Evolutionary conservation across 2,113 vertebrate species (phyloP).

Genomic region (Stictonetta naevosa): DNA sequence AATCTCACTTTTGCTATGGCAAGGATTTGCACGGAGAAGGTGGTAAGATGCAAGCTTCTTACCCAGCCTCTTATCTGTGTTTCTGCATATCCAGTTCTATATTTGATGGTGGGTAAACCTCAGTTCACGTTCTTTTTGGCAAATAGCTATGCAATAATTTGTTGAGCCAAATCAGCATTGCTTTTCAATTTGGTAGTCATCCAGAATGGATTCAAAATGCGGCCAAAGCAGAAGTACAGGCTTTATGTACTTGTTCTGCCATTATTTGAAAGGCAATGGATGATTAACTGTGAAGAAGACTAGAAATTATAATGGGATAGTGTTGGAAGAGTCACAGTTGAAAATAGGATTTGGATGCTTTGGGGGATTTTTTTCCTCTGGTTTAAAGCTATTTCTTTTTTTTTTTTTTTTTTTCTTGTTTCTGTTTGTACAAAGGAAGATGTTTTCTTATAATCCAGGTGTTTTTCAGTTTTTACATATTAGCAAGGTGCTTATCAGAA

Average conservation of each 20-base stretch:
- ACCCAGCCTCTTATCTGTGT: not conserved
- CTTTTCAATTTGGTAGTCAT: not conserved
- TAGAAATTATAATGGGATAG: not conserved
- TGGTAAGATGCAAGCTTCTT: not conserved
- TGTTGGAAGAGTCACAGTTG: not conserved
- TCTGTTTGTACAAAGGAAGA: not conserved
- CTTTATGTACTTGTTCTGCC: not conserved
- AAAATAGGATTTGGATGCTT: not conserved
- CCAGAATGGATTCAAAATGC: not conserved
- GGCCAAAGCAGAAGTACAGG: not conserved
- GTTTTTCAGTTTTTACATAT: not conserved
- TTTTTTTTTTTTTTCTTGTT: accelerated
- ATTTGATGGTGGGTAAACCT: not conserved
- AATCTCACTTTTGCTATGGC: not conserved
- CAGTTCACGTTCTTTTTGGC: not conserved
- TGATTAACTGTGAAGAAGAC: not conserved
- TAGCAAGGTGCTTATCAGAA: not conserved
- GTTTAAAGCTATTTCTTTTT: not conserved
- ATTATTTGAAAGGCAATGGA: not conserved
- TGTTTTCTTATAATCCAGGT: not conserved
- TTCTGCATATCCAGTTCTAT: not conserved
- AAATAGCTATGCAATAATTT: not conserved
- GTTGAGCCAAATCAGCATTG: not conserved
- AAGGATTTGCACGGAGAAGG: not conserved
- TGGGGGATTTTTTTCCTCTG: not conserved